Base-by-base conservation (phyloP, 2,113 vertebrate species). In the Muntiacus muntjak region DNA sequence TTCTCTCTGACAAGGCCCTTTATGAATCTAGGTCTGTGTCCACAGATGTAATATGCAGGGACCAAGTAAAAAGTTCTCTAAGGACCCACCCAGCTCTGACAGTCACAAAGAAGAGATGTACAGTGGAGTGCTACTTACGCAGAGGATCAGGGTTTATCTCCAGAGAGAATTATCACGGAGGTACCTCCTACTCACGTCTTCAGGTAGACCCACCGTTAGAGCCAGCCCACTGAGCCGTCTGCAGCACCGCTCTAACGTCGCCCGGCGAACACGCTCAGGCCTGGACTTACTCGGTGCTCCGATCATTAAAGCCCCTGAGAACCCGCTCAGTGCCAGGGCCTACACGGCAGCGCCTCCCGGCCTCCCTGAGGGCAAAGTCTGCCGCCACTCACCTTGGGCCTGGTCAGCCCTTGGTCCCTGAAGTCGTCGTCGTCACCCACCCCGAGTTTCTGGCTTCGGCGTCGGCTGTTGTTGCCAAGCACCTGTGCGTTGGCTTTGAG, bases 401-500 rank as follows among this genome's bases (percentile, higher is more conserved):
- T 99, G 4, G 99, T 99, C 60, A 99, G 99, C 4, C 99, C 99
- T 87, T 99, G 99, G 97, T 99, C 99, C 96, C 99, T 98, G 98
- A 99, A 99, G 88, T 99, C 99, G 1, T 99, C 99, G 36, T 99
- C 99, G 15, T 90, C 25, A 0, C 98, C 98, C 71, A 81, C 71
- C 16, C 95, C 93, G 1, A 94, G 87, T 84, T 99, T 99, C 76
- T 88, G 98, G 91, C 99, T 99, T 87, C 99, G 99, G 4, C 99
- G 98, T 83, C 97, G 98, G 50, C 99, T 96, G 7, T 99, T 99
- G 98, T 99, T 99, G 97, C 97, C 98, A 58, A 99, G 99, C 62
- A 99, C 99, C 33, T 98, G 98, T 40, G 99, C 99, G 43, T 99
- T 99, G 91, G 99, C 99, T 98, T 99, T 99, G 96, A 99, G 99